Evolutionary conservation across 2,888 invertebrate species (phyloP), one percentile per base, ranked within the genome.

Genomic region (Melinaea marsaeus): DNA sequence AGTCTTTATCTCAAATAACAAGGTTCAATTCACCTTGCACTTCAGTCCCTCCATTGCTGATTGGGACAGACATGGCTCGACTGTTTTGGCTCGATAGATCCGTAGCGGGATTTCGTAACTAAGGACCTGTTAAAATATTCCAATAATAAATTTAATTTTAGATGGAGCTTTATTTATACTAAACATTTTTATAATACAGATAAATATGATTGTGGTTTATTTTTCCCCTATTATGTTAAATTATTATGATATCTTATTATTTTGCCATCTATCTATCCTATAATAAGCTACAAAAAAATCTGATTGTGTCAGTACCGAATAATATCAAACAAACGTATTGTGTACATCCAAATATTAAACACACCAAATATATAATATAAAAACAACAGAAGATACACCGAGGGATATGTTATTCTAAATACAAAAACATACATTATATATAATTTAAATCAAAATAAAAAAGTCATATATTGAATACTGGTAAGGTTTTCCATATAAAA

Each of bases 1-100:
- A 75, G 79, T 82, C 78, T 84, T 57, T 76, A 56, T 83, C 86
- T 88, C 86, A 88, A 75, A 87, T 81, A 80, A 84, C 84, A 79
- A 81, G 81, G 76, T 79, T 77, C 70, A 77, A 62, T 76, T 80
- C 79, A 32, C 71, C 75, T 66, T 77, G 77, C 46, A 65, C 65
- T 63, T 61, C 54, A 62, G 62, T 71, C 68, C 78, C 78, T 58
- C 68, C 71, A 56, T 69, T 73, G 64, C 74, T 72, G 61, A 77
- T 81, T 47, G 71, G 64, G 55, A 70, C 74, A 71, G 81, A 79
- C 85, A 86, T 86, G 64, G 69, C 66, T 75, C 70, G 65, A 74
- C 73, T 75, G 68, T 69, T 73, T 70, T 69, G 68, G 70, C 65
- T 64, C 57, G 62, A 69, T 69, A 66, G 65, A 63, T 60, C 69